Base-by-base conservation (phyloP, 2,888 invertebrate species). In the Mactromeris polynyma region DNA sequence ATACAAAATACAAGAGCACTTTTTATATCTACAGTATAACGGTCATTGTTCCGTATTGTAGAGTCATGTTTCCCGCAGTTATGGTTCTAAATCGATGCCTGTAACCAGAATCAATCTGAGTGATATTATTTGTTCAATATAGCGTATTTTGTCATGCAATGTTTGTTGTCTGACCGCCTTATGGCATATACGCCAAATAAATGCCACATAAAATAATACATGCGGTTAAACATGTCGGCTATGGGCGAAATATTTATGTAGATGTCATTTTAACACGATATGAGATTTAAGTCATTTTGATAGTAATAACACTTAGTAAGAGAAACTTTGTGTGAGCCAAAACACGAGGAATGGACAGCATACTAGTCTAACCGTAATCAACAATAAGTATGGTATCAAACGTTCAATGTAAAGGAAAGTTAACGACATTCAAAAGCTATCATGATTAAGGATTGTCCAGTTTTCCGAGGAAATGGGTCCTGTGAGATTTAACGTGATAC, bases 91-190 rank as follows among this genome's bases (percentile, higher is more conserved):
- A 64, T 64, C 58, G 58, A 64, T 64, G 58, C 26, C 21, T 64
- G 26, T n/a, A 64, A 9, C 6, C 58, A 64, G 21, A 64, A 26
- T 6, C 58, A 9, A 26, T 64, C 58, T 9, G 26, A 26, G 7
- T 64, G 26, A 64, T 64, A 9, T 26, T 7, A 26, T 26, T 26
- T 64, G 58, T 64, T 64, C 26, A 9, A 26, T 64, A 6, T 6
- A 64, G 58, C 26, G 26, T 64, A 64, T 64, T 64, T 64, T 64
- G 58, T 64, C 58, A 64, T n/a, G 58, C 58, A 64, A 64, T 64
- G 26, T 64, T n/a, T n/a, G 58, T 64, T 64, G n/a, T 6, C 58
- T 11, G 58, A 64, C 58, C 58, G n/a, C 26, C 58, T 26, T 64
- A 64, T 26, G 26, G 6, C 58, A n/a, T 11, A 26, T 7, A 26